These are phyloP conservation scores for Poecile atricapillus DNA, from an alignment of 2,113 vertebrate genomes.

Conservation along the genomic window DNA sequence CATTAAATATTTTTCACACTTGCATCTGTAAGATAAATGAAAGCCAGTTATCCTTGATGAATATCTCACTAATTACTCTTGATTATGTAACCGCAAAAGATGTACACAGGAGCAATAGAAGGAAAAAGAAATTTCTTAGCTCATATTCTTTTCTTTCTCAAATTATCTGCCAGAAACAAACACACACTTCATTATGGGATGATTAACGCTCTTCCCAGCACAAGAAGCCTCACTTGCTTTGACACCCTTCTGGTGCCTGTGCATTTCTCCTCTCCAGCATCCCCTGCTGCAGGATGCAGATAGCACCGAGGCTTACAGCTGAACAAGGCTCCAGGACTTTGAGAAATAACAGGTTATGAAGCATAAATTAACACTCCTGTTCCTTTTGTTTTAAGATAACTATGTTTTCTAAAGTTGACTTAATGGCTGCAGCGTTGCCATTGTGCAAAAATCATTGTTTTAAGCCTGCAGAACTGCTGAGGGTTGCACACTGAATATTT, in stretches of 20 bases:
- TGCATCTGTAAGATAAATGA: background rate
- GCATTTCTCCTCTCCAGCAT: background rate
- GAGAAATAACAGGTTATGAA: background rate
- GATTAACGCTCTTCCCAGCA: background rate
- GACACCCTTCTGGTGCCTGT: background rate
- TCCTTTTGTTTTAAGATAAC: background rate
- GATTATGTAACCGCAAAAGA: background rate
- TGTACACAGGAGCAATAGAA: accelerated
- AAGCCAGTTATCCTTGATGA: background rate
- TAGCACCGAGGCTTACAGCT: background rate
- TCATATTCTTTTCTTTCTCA: background rate
- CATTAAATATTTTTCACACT: background rate
- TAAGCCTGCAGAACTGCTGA: constrained; percentile 26
- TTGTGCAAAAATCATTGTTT: background rate
- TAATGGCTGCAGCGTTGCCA: background rate
- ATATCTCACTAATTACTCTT: background rate
- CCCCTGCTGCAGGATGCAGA: background rate
- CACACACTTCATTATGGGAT: background rate
- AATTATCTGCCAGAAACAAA: background rate
- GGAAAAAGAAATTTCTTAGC: background rate
- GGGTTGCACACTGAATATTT: background rate
- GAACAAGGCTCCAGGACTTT: background rate
- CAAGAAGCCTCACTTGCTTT: background rate
- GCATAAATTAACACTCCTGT: background rate
- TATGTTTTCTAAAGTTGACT: background rate